Evolutionary conservation across 1,140 invertebrate species (phyloP).

Genomic region (Oscheius sp.): DNA sequence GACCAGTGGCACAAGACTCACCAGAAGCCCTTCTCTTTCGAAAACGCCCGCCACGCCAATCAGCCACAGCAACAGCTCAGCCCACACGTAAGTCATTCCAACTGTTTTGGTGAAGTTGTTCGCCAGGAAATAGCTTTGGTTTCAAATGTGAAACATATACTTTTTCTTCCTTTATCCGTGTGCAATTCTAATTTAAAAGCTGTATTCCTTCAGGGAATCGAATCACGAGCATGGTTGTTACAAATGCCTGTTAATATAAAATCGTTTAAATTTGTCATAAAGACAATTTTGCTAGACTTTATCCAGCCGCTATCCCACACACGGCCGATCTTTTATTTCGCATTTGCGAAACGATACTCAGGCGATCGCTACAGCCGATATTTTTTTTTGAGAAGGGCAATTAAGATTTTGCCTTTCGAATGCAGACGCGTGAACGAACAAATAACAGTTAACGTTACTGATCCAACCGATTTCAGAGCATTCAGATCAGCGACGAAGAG

Average conservation of each 20-base stretch:
- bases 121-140: neutral
- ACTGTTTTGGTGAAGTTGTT: neutral
- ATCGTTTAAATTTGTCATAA: too few relatives aligned
- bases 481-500: conserved; percentile 26
- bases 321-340: too few relatives aligned
- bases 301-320: too few relatives aligned
- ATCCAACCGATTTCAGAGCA: conserved; percentile 16
- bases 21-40: conserved; percentile 39
- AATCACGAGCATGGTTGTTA: too few relatives aligned
- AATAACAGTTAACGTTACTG: too few relatives aligned
- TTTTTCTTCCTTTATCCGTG: neutral
- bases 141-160: neutral
- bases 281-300: neutral
- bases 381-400: too few relatives aligned
- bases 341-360: too few relatives aligned
- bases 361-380: too few relatives aligned
- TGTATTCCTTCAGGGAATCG: neutral
- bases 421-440: too few relatives aligned
- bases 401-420: too few relatives aligned
- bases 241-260: too few relatives aligned
- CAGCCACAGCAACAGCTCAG: conserved; percentile 1
- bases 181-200: neutral
- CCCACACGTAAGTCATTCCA: conserved; percentile 10
- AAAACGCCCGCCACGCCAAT: conserved; percentile 10
- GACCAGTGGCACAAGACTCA: conserved; percentile 71